A percentile compares a stretch with the other conserved stretches of the same genome.
Evolutionary conservation across 1,140 invertebrate genomes (phyloP).

Genomic region (Anoplolepis gracilipes): DNA sequence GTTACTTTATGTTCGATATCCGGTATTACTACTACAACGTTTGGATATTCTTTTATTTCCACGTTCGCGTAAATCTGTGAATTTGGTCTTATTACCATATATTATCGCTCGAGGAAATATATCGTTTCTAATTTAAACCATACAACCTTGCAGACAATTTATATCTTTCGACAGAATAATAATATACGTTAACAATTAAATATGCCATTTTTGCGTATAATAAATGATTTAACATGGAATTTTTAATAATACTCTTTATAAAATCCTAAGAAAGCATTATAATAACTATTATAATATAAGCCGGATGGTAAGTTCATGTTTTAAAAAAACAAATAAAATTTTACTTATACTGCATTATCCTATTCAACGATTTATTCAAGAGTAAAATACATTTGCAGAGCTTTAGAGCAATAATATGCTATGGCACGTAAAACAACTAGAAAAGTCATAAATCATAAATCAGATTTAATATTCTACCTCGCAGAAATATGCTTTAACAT

Average conservation of each 20-base stretch:
- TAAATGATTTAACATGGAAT: not conserved
- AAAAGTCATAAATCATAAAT: constrained; percentile 6
- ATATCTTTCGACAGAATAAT: not conserved
- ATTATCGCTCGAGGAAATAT: not conserved
- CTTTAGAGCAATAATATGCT: constrained; percentile 3
- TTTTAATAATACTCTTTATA: not conserved
- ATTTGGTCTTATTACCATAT: constrained; percentile 29
- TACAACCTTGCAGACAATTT: not conserved
- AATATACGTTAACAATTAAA: not conserved
- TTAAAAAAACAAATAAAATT: not conserved
- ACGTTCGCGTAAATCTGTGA: constrained; percentile 43
- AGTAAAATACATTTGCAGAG: not conserved
- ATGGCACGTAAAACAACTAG: not conserved
- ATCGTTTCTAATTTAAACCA: constrained; percentile 25
- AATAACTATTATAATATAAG: not conserved
- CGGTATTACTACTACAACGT: constrained; percentile 50
- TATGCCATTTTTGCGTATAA: not conserved
- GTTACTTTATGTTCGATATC: constrained; percentile 77
- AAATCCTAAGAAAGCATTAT: not conserved
- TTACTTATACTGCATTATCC: not conserved
- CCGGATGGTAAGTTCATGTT: not conserved
- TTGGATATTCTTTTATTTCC: constrained; percentile 41
- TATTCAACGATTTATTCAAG: not conserved
- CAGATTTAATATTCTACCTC: not conserved
- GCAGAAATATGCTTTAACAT: not conserved